Evolutionary conservation across 2,113 vertebrate species (phyloP), one percentile per base, ranked within the genome.

Genomic region (Sprattus sprattus): DNA sequence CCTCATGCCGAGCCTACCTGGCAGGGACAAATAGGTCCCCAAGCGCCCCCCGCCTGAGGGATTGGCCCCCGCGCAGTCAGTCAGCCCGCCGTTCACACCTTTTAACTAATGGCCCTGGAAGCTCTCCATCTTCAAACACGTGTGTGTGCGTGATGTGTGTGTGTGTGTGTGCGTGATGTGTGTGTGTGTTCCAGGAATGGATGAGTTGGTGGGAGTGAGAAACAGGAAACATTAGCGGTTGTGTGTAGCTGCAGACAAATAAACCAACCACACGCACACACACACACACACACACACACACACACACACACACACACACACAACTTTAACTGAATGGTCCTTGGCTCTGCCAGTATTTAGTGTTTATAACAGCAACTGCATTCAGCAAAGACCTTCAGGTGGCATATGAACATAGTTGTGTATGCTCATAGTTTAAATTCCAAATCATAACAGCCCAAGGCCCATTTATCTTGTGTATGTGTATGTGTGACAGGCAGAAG

Each of bases 11-110:
- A 46, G 50, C 50, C 81, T 85, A 84, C 82, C 89, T 89, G 64
- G 32, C 84, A 88, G 86, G 81, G 82, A 87, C 84, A 87, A 86
- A 87, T 88, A 71, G 49, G 64, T 84, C 75, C 64, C 84, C 64
- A 32, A 32, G 64, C 64, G 64, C 10, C 47, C 52, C 45, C 75
- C 45, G 82, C 47, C 67, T 83, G 87, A 85, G 25, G 84, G 45
- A 85, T 83, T 50, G 84, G 45, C 84, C 45, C 83, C 11, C 16
- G 9, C 46, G 13, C 64, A 71, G n/a, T 0, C 64, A 67, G 2
- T 11, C 64, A 7, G 25, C 10, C 64, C 25, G 64, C 64, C 60
- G 9, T 60, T 84, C 20, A 46, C 57, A 20, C 45, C 81, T 86
- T 86, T 84, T 88, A 84, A 85, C 81, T 83, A 83, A 85, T 71